These are phyloP conservation scores for Xestoiulus laeticollis DNA, from an alignment of 2,888 invertebrate genomes.

Conservation along the genomic window DNA sequence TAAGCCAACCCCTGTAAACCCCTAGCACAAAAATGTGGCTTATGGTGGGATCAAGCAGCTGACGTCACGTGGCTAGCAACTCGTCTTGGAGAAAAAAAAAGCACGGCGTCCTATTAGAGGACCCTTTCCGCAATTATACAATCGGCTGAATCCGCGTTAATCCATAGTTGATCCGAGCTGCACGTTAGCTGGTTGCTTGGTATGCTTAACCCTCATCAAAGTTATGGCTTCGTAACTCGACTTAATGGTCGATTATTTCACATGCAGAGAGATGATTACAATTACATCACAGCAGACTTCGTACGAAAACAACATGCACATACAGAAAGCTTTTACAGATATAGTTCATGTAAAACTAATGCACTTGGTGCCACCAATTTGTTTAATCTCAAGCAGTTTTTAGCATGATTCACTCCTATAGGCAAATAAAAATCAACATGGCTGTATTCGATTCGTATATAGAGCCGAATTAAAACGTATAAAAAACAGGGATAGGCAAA, in stretches of 20 bases:
- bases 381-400: too few relatives aligned
- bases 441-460: background rate
- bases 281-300: background rate
- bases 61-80: slow-evolving; percentile 34
- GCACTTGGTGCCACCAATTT: too few relatives aligned
- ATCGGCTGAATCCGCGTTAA: background rate
- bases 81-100: background rate
- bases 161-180: slow-evolving; percentile 7
- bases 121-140: slow-evolving; percentile 15
- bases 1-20: slow-evolving; percentile 11
- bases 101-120: background rate
- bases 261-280: background rate
- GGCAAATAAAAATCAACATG: background rate
- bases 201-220: background rate
- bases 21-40: slow-evolving; percentile 28
- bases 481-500: slow-evolving; percentile 8
- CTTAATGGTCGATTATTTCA: slow-evolving; percentile 13
- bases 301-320: background rate
- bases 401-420: background rate
- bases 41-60: slow-evolving; percentile 32
- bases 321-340: too few relatives aligned
- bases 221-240: background rate
- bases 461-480: background rate
- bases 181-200: background rate
- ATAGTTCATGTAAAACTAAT: too few relatives aligned